phyloP scores from a whole-genome alignment of 2,797 vertebrate species.

The Lagocephalus sceleratus region DNA sequence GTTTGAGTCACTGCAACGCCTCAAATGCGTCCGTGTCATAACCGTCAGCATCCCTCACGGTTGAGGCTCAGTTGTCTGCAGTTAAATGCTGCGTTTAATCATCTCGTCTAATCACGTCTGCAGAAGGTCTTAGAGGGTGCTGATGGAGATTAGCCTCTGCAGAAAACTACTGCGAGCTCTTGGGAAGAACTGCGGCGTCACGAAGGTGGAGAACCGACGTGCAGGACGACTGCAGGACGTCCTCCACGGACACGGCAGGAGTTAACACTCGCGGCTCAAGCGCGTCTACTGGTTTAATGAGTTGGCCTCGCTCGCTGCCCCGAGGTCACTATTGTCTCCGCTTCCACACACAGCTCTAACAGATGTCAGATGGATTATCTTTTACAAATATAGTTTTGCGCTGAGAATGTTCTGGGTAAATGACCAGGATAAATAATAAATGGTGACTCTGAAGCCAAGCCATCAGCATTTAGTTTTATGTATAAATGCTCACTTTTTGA shows the following conservation, averaged over 20 bases:
- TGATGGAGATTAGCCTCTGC: slow-evolving; percentile 41
- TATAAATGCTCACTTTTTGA: too few relatives aligned
- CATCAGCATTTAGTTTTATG: too few relatives aligned
- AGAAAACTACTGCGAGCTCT: slow-evolving; percentile 11
- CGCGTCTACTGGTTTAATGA: too few relatives aligned
- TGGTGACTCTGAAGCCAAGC: too few relatives aligned
- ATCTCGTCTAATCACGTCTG: slow-evolving; percentile 46
- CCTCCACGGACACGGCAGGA: slow-evolving; percentile 33
- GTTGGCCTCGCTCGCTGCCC: too few relatives aligned
- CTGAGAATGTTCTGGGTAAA: too few relatives aligned
- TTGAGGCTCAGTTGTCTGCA: slow-evolving; percentile 26
- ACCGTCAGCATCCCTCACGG: not conserved
- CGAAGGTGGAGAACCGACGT: slow-evolving; percentile 31
- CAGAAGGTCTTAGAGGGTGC: slow-evolving; percentile 37
- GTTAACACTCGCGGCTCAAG: slow-evolving; percentile 2
- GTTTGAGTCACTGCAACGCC: too few relatives aligned
- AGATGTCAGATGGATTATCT: too few relatives aligned
- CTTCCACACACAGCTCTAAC: too few relatives aligned
- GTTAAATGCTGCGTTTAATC: slow-evolving; percentile 50
- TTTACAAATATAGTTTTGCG: too few relatives aligned
- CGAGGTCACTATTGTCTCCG: too few relatives aligned
- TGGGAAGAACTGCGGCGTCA: slow-evolving; percentile 33
- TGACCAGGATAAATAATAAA: too few relatives aligned
- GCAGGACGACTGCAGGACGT: slow-evolving; percentile 42
- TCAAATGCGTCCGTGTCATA: slow-evolving; percentile 8